Percentiles rank a stretch among this genome's conserved stretches.
phyloP scores from a whole-genome alignment of 2,888 invertebrate species.

The Prosapia bicincta region DNA sequence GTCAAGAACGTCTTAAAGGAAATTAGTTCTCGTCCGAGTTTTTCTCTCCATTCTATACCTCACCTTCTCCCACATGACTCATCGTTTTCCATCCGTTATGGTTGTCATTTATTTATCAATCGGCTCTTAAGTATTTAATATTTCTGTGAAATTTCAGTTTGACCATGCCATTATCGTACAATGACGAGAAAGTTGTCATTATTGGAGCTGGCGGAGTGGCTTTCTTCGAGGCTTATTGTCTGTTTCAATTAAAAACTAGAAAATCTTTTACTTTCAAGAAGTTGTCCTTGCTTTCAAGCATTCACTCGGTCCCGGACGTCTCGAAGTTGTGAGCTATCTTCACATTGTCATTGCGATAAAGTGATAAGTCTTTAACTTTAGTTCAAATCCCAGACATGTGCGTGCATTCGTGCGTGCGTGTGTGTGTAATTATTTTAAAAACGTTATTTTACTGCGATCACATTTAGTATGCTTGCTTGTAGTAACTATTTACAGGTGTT shows the following conservation, averaged over 20 bases:
- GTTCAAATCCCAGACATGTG: no score
- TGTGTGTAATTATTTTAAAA: no score
- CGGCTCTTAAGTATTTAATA: background rate
- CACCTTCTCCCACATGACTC: background rate
- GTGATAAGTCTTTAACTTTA: no score
- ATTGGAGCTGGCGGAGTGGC: background rate
- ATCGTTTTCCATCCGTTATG: background rate
- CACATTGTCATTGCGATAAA: no score
- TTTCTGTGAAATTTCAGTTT: background rate
- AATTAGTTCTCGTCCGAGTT: background rate
- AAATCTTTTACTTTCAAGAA: no score
- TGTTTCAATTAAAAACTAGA: background rate
- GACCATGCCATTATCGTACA: background rate
- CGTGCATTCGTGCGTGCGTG: no score
- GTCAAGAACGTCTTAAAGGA: background rate
- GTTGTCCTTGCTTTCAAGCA: no score
- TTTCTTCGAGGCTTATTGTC: background rate
- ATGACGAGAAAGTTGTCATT: background rate
- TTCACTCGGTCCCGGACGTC: no score
- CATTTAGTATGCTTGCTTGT: no score
- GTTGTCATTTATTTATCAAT: background rate
- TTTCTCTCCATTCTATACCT: background rate
- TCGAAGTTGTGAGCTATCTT: no score
- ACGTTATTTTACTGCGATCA: no score
- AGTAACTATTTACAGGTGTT: no score